A percentile compares a stretch with the other conserved stretches of the same genome.
Evolutionary conservation across 2,113 vertebrate species (phyloP).

Genomic region (Hippocampus zosterae): DNA sequence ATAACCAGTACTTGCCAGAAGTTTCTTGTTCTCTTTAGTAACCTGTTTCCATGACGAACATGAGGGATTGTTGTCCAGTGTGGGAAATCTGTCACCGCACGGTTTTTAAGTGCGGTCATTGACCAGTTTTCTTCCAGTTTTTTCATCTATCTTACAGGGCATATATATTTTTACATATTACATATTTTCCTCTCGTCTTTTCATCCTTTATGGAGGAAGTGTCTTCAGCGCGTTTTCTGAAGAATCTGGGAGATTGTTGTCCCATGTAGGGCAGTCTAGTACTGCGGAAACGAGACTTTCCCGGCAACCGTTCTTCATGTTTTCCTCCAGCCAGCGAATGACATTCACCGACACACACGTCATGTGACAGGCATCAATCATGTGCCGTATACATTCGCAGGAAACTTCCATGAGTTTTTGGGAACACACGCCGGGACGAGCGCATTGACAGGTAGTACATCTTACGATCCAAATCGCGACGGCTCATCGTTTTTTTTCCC

Average conservation of each 20-base stretch:
- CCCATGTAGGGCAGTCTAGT: not conserved
- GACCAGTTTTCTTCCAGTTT: not conserved
- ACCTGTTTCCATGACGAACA: no score
- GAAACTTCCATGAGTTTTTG: slow-evolving; percentile 79
- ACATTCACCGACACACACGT: slow-evolving; percentile 35
- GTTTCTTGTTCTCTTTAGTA: no score
- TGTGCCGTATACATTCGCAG: slow-evolving; percentile 74
- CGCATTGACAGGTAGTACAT: slow-evolving; percentile 76
- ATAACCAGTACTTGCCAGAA: no score
- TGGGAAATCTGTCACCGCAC: no score
- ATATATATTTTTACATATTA: no score
- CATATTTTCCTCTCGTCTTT: not conserved
- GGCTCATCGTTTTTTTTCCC: slow-evolving; percentile 13
- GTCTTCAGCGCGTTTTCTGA: not conserved
- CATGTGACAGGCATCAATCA: slow-evolving; percentile 65
- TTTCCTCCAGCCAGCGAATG: slow-evolving; percentile 5
- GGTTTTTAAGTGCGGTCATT: no score
- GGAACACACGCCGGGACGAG: slow-evolving; percentile 75
- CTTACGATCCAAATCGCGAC: not conserved
- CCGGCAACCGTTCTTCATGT: not conserved
- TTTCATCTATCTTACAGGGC: not conserved
- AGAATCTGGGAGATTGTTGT: slow-evolving; percentile 50
- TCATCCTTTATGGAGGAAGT: not conserved
- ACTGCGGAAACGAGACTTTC: not conserved
- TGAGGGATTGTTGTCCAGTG: no score